These are phyloP conservation scores for Papilio helenus DNA, from an alignment of 1,140 invertebrate species.

Conservation along the genomic window DNA sequence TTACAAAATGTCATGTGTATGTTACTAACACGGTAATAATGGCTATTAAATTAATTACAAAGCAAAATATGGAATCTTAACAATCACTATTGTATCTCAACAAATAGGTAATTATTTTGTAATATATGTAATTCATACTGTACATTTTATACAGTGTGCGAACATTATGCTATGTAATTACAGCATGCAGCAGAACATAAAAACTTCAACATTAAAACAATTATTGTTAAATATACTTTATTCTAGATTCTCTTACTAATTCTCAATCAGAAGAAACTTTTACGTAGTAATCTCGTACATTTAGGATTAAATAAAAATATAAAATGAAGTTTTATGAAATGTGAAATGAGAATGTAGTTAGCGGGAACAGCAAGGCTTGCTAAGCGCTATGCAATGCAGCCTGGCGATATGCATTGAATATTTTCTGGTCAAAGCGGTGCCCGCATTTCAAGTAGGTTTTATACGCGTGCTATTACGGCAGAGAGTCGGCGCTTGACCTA, in stretches of 20 bases:
- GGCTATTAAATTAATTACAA: constrained; percentile 2
- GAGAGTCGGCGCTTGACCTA: constrained; percentile 30
- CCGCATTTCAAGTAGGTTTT: constrained; percentile 37
- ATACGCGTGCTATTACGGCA: constrained; percentile 34
- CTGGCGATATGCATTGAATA: constrained; percentile 25
- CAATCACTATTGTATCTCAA: not conserved
- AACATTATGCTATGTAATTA: too few species aligned
- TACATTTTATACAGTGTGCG: not conserved
- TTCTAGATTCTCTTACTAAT: not conserved
- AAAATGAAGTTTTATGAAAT: not conserved
- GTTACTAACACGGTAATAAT: not conserved
- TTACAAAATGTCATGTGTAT: not conserved
- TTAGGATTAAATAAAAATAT: not conserved
- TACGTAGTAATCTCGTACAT: not conserved
- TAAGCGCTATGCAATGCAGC: not conserved
- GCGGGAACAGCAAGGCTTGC: not conserved
- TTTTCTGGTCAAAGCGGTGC: constrained; percentile 38
- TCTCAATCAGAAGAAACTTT: not conserved
- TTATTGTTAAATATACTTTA: not conserved
- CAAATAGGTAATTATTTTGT: not conserved
- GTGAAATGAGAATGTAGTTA: constrained; percentile 1
- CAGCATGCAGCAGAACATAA: not conserved
- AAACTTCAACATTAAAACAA: not conserved
- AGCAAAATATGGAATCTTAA: not conserved
- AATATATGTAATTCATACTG: not conserved